These are phyloP conservation scores for Erebia palarica DNA, from an alignment of 2,888 invertebrate species.

Conservation along the genomic window DNA sequence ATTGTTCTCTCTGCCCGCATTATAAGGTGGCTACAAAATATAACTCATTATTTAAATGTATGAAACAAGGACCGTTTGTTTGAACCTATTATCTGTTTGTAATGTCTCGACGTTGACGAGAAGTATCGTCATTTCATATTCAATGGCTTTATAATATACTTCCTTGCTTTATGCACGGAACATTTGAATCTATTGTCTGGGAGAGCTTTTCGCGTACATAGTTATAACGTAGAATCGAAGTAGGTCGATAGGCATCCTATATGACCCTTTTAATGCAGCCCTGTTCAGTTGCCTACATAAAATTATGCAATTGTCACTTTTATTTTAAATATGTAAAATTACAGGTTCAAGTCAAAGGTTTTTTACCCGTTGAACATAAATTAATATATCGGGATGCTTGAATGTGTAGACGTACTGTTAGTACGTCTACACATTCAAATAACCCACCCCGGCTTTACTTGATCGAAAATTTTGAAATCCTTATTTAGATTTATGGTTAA, in stretches of 20 bases:
- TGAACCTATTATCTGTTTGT: background rate
- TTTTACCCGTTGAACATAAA: too few relatives aligned
- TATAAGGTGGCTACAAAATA: too few relatives aligned
- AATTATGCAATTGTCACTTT: background rate
- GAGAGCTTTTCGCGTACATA: slow-evolving; percentile 10
- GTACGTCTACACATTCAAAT: too few relatives aligned
- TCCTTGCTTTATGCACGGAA: slow-evolving; percentile 11
- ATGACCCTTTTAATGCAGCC: slow-evolving; percentile 18
- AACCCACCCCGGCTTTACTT: too few relatives aligned
- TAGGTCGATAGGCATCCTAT: slow-evolving; percentile 26
- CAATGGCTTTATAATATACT: slow-evolving; percentile 19
- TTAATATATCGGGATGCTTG: too few relatives aligned
- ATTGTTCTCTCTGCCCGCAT: too few relatives aligned
- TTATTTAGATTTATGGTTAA: too few relatives aligned
- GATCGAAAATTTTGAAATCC: too few relatives aligned
- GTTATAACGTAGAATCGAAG: slow-evolving; percentile 15
- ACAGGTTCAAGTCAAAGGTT: background rate
- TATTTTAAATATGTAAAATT: background rate
- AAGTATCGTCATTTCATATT: slow-evolving; percentile 17
- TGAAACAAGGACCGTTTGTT: background rate
- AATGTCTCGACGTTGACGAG: too few relatives aligned
- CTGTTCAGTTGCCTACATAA: slow-evolving; percentile 19
- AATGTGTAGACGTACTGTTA: too few relatives aligned
- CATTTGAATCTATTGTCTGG: slow-evolving; percentile 9
- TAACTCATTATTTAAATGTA: too few relatives aligned